A percentile compares a stretch with the other conserved stretches of the same genome.
Conservation (phyloP, 2,888 invertebrate genomes). For the Morinoia aosen region DNA sequence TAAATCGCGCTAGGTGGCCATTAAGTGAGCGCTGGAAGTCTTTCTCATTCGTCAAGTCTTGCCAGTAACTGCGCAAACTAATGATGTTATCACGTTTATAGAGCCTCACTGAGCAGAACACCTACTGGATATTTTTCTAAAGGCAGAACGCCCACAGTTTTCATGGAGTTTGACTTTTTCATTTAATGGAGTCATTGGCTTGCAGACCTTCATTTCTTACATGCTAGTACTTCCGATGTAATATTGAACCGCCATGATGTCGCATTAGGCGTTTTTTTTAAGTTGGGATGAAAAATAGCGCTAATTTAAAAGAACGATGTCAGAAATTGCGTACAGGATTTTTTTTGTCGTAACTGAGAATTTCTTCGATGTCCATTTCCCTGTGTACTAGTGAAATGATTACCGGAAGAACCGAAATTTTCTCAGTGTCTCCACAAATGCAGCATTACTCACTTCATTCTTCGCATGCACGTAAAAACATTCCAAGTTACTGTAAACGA, state of each 20-base stretch:
- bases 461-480: background rate
- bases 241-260: background rate
- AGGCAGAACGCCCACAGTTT: background rate
- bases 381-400: background rate
- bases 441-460: background rate
- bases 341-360: too few species aligned
- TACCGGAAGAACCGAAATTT: background rate
- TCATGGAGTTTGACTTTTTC: conserved; percentile 33
- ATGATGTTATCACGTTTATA: conserved; percentile 30
- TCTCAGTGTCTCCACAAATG: background rate
- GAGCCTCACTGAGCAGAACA: background rate
- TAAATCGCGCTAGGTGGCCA: conserved; percentile 14
- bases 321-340: too few species aligned
- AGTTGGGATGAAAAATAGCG: too few species aligned
- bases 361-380: too few species aligned
- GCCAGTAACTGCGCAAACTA: background rate
- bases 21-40: background rate
- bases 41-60: background rate
- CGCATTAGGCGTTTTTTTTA: too few species aligned
- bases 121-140: background rate
- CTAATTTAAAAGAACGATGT: too few species aligned
- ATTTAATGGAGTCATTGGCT: conserved; percentile 18
- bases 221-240: too few species aligned
- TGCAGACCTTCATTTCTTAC: background rate
- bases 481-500: background rate